Conservation (phyloP, 2,797 vertebrate genomes). For the Xenops minutus region DNA sequence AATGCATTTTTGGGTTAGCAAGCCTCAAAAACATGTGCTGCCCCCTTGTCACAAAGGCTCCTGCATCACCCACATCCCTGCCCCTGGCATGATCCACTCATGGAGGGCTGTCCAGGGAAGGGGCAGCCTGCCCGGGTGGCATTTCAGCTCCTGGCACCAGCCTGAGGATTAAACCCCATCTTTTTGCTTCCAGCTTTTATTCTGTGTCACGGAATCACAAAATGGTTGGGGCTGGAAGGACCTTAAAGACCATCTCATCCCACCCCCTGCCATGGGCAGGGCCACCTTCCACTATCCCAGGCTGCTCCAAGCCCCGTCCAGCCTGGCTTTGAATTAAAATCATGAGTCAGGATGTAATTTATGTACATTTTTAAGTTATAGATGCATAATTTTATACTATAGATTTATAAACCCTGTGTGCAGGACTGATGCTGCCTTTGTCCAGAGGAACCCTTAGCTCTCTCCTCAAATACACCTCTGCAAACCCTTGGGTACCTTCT, state of each 20-base stretch:
- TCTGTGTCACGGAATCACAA: neutral
- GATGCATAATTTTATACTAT: neutral
- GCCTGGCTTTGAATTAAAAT: neutral
- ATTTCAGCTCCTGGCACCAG: neutral
- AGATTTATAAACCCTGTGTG: neutral
- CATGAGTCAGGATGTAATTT: neutral
- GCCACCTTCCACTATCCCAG: neutral
- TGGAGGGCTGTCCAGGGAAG: neutral
- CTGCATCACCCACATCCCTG: neutral
- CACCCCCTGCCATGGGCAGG: neutral
- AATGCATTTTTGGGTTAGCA: accelerated
- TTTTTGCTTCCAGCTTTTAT: neutral
- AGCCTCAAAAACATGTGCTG: accelerated
- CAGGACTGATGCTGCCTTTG: neutral
- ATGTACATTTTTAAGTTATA: neutral
- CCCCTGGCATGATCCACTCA: too few species aligned
- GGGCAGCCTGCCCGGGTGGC: neutral
- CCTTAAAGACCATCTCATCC: neutral
- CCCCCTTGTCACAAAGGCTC: neutral
- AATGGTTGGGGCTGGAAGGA: neutral
- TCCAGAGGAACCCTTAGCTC: neutral
- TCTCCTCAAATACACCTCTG: neutral
- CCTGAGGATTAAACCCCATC: neutral
- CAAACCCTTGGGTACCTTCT: neutral
- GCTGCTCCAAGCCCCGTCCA: neutral